phyloP scores from a whole-genome alignment of 2,888 invertebrate genomes.

The Brachylomia viminalis region DNA sequence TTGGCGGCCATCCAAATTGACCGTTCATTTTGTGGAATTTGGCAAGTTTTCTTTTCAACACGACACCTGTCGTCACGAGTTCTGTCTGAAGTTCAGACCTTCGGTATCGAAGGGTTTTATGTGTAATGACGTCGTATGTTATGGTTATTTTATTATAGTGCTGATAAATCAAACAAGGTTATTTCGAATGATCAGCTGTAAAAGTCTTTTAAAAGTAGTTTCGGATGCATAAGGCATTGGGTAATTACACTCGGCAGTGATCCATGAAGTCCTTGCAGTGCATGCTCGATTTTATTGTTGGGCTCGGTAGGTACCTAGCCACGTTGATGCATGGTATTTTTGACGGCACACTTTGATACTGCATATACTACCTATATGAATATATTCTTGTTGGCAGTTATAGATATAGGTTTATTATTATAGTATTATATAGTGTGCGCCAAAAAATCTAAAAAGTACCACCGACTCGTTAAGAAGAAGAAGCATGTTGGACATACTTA shows the following conservation, averaged over 20 bases:
- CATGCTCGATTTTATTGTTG: too few relatives aligned
- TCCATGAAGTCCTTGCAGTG: too few relatives aligned
- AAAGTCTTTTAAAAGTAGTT: neutral
- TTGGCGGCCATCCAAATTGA: slow-evolving; percentile 83
- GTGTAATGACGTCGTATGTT: neutral
- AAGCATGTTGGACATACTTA: neutral
- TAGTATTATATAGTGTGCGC: neutral
- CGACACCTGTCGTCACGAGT: slow-evolving; percentile 84
- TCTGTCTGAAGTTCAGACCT: slow-evolving; percentile 75
- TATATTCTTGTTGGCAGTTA: neutral
- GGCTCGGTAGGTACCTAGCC: too few relatives aligned
- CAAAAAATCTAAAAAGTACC: neutral
- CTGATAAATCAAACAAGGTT: slow-evolving; percentile 11
- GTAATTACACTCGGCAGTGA: neutral
- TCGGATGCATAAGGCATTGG: neutral
- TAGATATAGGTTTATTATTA: too few relatives aligned
- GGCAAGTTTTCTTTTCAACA: slow-evolving; percentile 80
- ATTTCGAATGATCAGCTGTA: neutral
- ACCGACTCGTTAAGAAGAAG: neutral
- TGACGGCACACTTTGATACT: neutral
- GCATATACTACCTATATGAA: neutral
- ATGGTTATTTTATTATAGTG: slow-evolving; percentile 14
- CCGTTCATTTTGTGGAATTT: slow-evolving; percentile 82
- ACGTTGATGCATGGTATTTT: neutral
- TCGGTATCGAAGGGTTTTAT: slow-evolving; percentile 38